Evolutionary conservation across 2,113 vertebrate genomes (phyloP).

Genomic region (Chamaea fasciata): DNA sequence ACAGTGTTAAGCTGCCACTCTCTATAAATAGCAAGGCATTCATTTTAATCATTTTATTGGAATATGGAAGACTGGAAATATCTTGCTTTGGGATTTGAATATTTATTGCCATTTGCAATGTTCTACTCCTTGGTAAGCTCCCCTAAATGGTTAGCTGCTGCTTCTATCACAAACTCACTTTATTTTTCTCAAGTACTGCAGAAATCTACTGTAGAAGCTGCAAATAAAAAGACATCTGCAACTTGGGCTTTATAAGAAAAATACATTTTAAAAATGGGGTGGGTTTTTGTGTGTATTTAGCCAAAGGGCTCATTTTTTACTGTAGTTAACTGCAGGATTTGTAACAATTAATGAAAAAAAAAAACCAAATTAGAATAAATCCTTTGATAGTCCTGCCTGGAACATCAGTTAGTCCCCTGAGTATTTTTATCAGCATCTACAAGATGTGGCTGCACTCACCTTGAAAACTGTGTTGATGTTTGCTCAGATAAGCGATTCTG

Average conservation of each 20-base stretch:
- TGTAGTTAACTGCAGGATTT: not conserved
- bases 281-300: not conserved
- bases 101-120: not conserved
- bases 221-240: not conserved
- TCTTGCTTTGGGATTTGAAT: not conserved
- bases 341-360: not conserved
- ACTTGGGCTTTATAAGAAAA: not conserved
- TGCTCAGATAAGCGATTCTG: not conserved
- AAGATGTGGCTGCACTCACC: not conserved
- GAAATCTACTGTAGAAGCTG: not conserved
- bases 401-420: not conserved
- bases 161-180: not conserved
- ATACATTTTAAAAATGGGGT: fast-evolving
- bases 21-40: not conserved
- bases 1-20: not conserved
- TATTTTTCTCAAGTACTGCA: not conserved
- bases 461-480: not conserved
- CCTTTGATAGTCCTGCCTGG: not conserved
- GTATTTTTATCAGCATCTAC: not conserved
- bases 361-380: not conserved
- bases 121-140: not conserved
- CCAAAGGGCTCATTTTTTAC: not conserved
- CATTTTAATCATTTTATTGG: not conserved
- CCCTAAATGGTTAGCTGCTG: not conserved
- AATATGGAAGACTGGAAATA: not conserved